These are phyloP conservation scores for Yponomeuta sedellus DNA, from an alignment of 2,888 invertebrate species.

Conservation along the genomic window DNA sequence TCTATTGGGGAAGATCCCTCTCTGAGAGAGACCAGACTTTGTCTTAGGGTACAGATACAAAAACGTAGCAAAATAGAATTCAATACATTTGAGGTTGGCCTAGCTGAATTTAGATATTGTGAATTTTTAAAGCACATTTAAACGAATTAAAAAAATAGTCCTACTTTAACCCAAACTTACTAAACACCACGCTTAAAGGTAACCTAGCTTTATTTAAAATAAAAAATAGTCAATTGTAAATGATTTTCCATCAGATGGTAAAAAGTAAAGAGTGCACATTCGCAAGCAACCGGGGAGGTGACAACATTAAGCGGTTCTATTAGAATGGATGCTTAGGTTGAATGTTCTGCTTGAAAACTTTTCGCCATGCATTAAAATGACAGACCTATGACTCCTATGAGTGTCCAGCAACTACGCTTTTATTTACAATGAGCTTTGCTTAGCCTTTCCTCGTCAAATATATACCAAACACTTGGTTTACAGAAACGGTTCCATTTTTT, in stretches of 20 bases:
- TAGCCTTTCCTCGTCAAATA: too few relatives aligned
- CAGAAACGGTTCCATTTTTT: too few relatives aligned
- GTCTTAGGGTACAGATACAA: slow-evolving; percentile 1
- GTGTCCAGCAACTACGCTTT: neutral
- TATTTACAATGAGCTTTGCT: too few relatives aligned
- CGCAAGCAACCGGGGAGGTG: neutral
- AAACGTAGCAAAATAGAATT: neutral
- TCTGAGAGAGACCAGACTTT: neutral
- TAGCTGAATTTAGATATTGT: neutral
- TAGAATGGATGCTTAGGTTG: slow-evolving; percentile 45
- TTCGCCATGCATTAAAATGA: slow-evolving; percentile 23
- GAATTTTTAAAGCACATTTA: neutral
- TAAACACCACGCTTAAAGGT: neutral
- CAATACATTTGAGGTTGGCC: neutral
- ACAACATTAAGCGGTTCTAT: slow-evolving; percentile 6
- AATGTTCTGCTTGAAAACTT: slow-evolving; percentile 20
- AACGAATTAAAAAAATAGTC: neutral
- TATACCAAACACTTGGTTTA: too few relatives aligned
- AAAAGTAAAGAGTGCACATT: neutral
- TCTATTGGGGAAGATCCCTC: neutral
- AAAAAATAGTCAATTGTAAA: neutral
- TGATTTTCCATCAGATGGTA: neutral
- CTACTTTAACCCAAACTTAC: neutral
- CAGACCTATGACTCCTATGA: neutral
- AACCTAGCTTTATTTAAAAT: neutral